Conservation (phyloP, 2,888 invertebrate genomes). For the Dione juno region DNA sequence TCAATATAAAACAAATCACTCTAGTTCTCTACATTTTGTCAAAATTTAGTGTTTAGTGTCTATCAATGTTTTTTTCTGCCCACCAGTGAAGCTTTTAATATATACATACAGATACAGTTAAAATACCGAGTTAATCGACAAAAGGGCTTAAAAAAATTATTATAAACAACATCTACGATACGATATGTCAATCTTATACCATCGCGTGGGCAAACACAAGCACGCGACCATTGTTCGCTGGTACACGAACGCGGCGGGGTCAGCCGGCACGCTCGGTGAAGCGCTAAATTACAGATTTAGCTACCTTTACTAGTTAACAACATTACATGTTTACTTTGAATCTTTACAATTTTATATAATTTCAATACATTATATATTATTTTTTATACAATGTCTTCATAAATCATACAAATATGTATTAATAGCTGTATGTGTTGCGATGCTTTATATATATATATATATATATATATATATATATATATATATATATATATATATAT, state of each 20-base stretch:
- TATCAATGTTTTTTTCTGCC: too few relatives aligned
- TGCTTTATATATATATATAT: background rate
- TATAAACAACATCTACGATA: background rate
- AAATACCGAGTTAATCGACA: too few relatives aligned
- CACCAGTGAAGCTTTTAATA: too few relatives aligned
- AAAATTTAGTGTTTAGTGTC: too few relatives aligned
- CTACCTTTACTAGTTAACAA: background rate
- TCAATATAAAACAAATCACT: too few relatives aligned
- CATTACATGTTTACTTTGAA: background rate
- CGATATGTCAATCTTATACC: background rate
- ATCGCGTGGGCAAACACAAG: conserved; percentile 15
- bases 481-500: too few relatives aligned
- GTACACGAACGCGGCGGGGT: conserved; percentile 27
- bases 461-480: too few relatives aligned
- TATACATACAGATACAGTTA: too few relatives aligned
- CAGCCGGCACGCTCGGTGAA: conserved; percentile 27
- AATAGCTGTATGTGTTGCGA: too few relatives aligned
- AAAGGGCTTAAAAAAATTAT: background rate
- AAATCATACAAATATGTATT: too few relatives aligned
- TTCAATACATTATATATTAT: background rate
- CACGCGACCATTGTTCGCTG: conserved; percentile 37
- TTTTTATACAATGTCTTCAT: too few relatives aligned
- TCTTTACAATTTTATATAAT: background rate
- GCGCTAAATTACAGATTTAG: conserved; percentile 32
- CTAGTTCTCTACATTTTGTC: too few relatives aligned